Percentiles rank a stretch among this genome's conserved stretches.
Evolutionary conservation across 2,888 invertebrate genomes (phyloP).

Genomic region (Uloborus plumipes): DNA sequence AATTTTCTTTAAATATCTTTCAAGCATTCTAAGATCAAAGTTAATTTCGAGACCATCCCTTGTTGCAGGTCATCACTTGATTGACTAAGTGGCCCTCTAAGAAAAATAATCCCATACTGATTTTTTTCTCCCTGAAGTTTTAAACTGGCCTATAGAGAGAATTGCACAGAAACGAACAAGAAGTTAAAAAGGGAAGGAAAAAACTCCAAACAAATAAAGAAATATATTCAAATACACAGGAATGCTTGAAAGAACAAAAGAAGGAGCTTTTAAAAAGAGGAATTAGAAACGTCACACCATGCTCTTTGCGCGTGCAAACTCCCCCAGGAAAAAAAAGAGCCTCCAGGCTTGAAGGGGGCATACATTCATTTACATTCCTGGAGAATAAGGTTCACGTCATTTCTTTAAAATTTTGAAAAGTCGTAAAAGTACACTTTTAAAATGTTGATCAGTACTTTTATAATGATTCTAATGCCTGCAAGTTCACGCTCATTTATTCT

Average conservation of each 20-base stretch:
- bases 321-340: slow-evolving; percentile 19
- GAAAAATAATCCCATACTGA: no score
- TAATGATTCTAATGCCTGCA: no score
- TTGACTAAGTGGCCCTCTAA: slow-evolving; percentile 53
- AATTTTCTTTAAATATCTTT: slow-evolving; percentile 27
- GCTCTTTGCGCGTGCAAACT: slow-evolving; percentile 44
- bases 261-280: slow-evolving; percentile 54
- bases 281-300: slow-evolving; percentile 58
- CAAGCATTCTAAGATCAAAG: slow-evolving; percentile 41
- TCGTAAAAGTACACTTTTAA: no score
- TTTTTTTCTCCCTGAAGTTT: slow-evolving; percentile 10
- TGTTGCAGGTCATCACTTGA: slow-evolving; percentile 31
- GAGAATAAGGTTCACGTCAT: no score
- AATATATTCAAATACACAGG: slow-evolving; percentile 35
- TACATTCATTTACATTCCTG: no score
- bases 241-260: slow-evolving; percentile 55
- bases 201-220: slow-evolving; percentile 30
- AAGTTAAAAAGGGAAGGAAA: slow-evolving; percentile 27
- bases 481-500: no score
- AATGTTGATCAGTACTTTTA: no score
- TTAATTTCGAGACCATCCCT: slow-evolving; percentile 52
- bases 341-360: no score
- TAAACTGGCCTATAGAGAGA: slow-evolving; percentile 1
- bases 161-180: slow-evolving; percentile 7
- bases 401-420: no score